Percentiles rank a stretch among this genome's conserved stretches.
Conservation (phyloP, 1,140 invertebrate genomes). For the Sesamia nonagrioides region DNA sequence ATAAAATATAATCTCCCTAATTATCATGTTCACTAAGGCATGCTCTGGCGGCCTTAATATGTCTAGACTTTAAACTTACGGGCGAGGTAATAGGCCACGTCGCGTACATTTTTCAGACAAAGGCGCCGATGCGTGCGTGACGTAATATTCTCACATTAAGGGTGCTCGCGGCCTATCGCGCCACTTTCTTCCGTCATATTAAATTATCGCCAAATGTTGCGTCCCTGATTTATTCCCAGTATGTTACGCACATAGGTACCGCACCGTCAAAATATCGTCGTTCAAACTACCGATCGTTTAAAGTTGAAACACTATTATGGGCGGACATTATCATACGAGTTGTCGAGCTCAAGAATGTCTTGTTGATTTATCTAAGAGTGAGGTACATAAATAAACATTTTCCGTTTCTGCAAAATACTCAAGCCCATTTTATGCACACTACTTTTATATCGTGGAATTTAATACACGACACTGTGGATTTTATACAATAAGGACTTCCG, state of each 20-base stretch:
- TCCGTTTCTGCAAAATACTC: constrained; percentile 25
- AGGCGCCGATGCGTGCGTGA: constrained; percentile 35
- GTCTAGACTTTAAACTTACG: constrained; percentile 34
- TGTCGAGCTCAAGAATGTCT: constrained; percentile 1
- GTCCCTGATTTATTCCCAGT: constrained; percentile 63
- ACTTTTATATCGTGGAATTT: neutral
- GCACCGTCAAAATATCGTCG: constrained; percentile 59
- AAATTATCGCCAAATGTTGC: constrained; percentile 74
- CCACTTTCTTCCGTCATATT: constrained; percentile 69
- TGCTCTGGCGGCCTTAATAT: constrained; percentile 10
- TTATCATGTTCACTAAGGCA: constrained; percentile 11
- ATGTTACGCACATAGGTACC: constrained; percentile 23
- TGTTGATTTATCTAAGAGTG: constrained; percentile 13
- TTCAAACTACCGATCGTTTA: constrained; percentile 46
- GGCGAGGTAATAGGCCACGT: constrained; percentile 17
- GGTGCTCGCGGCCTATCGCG: constrained; percentile 58
- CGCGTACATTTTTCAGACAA: constrained; percentile 40
- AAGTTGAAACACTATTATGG: constrained; percentile 48
- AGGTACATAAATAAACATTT: constrained; percentile 35
- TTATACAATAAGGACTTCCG: neutral
- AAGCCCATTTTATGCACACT: constrained; percentile 9
- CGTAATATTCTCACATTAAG: constrained; percentile 60
- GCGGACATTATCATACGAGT: constrained; percentile 7
- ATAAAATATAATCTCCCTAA: neutral
- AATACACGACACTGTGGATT: constrained; percentile 5